Percentiles rank a stretch among this genome's conserved stretches.
These are phyloP conservation scores for Rhodeus uyekii DNA, from an alignment of 2,797 vertebrate genomes.

Conservation along the genomic window DNA sequence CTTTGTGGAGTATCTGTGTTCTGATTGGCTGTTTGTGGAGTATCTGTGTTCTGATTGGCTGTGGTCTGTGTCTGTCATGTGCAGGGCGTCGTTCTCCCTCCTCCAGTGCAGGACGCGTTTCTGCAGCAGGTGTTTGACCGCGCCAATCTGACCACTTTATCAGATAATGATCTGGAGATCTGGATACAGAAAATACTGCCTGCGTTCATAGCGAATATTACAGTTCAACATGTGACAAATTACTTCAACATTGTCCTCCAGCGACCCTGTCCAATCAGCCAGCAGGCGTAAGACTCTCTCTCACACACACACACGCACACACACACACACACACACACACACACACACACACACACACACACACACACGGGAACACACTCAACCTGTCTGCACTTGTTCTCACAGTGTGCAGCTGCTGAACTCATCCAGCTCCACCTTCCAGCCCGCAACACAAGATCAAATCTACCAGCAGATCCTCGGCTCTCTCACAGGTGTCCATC, in stretches of 20 bases:
- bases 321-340: too few species aligned
- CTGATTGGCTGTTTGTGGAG: neutral
- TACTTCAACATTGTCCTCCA: conserved; percentile 66
- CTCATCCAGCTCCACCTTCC: conserved; percentile 59
- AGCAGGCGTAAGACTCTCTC: conserved; percentile 60
- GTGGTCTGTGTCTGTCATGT: conserved; percentile 51
- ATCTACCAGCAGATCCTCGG: conserved; percentile 66
- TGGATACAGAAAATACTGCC: conserved; percentile 69
- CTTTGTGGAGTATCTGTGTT: neutral
- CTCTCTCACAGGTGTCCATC: conserved; percentile 65
- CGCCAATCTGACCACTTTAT: conserved; percentile 65
- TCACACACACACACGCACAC: neutral
- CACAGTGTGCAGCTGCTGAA: conserved; percentile 68
- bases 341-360: too few species aligned
- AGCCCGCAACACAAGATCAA: conserved; percentile 48
- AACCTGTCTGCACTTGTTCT: neutral
- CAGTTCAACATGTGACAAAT: conserved; percentile 50
- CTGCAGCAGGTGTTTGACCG: conserved; percentile 72
- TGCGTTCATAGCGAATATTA: conserved; percentile 66
- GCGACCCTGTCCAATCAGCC: conserved; percentile 66
- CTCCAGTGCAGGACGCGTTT: conserved; percentile 64
- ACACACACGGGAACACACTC: neutral
- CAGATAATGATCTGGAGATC: conserved; percentile 54
- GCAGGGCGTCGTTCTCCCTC: conserved; percentile 44
- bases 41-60: neutral